Conservation (phyloP, 2,797 vertebrate genomes). For the Melanotaenia pygmaea region DNA sequence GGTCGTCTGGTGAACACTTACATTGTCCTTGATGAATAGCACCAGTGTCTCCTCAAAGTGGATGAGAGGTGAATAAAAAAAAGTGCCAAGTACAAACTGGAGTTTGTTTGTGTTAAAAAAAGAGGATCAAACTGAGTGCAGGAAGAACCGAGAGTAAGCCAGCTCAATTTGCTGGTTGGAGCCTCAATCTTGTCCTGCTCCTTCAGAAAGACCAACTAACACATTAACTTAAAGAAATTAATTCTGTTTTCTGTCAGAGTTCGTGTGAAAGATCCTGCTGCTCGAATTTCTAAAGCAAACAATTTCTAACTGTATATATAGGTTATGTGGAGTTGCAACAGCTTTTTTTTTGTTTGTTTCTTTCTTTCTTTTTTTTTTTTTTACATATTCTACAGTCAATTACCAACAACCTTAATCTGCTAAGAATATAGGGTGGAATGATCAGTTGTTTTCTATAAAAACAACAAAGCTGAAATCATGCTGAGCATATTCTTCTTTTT, state of each 20-base stretch:
- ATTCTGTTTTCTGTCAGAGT: conserved; percentile 5
- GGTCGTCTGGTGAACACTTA: conserved; percentile 63
- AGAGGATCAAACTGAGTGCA: conserved; percentile 35
- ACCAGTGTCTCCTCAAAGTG: conserved; percentile 43
- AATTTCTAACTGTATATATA: too few relatives aligned
- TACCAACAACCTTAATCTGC: too few relatives aligned
- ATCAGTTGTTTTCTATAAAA: too few relatives aligned
- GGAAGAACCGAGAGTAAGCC: conserved; percentile 38
- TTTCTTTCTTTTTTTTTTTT: too few relatives aligned
- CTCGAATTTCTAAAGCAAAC: too few relatives aligned
- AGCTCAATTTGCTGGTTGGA: conserved; percentile 36
- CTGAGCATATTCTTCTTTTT: too few relatives aligned
- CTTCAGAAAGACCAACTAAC: conserved; percentile 26
- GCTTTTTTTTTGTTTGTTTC: too few relatives aligned
- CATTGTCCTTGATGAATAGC: conserved; percentile 68
- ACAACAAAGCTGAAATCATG: too few relatives aligned
- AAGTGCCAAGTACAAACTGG: conserved; percentile 48
- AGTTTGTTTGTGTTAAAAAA: conserved; percentile 32
- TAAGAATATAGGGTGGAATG: too few relatives aligned
- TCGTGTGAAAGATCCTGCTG: too few relatives aligned
- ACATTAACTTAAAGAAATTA: conserved; percentile 26
- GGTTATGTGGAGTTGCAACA: too few relatives aligned
- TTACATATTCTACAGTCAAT: too few relatives aligned
- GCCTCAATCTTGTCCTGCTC: conserved; percentile 19
- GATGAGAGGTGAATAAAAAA: conserved; percentile 31